Evolutionary conservation across 64 coral and sea anemone genomes (phyloP).

Genomic region (Actinia tenebrosa): DNA sequence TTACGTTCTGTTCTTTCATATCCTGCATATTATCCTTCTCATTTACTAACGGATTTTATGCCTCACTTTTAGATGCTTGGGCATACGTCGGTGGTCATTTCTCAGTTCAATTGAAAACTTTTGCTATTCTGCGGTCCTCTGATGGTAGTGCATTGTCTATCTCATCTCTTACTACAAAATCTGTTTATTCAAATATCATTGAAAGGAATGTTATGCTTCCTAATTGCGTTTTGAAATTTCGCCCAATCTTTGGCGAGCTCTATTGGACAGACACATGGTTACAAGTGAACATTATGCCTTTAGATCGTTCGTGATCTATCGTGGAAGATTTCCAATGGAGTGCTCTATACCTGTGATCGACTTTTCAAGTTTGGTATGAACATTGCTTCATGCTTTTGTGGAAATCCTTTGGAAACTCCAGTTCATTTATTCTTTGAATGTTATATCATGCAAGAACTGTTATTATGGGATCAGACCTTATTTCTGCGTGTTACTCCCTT

Average conservation of each 20-base stretch:
- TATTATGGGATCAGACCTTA: background rate
- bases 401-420: background rate
- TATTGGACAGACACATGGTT: no score
- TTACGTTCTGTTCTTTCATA: background rate
- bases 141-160: background rate
- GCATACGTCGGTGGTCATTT: background rate
- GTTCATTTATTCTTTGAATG: background rate
- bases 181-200: no score
- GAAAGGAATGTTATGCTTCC: no score
- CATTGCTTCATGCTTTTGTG: background rate
- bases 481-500: background rate
- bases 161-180: no score
- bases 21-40: background rate
- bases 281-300: no score
- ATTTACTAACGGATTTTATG: background rate
- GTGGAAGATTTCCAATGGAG: background rate
- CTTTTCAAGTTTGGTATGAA: background rate
- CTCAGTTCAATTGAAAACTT: background rate
- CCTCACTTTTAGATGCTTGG: background rate
- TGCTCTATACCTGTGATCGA: background rate
- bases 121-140: background rate
- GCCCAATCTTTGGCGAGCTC: no score
- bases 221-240: no score
- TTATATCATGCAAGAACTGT: background rate
- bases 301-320: no score